Percentiles rank a stretch among this genome's conserved stretches.
phyloP scores from a whole-genome alignment of 2,888 invertebrate species.

The Seladonia tumulorum region DNA sequence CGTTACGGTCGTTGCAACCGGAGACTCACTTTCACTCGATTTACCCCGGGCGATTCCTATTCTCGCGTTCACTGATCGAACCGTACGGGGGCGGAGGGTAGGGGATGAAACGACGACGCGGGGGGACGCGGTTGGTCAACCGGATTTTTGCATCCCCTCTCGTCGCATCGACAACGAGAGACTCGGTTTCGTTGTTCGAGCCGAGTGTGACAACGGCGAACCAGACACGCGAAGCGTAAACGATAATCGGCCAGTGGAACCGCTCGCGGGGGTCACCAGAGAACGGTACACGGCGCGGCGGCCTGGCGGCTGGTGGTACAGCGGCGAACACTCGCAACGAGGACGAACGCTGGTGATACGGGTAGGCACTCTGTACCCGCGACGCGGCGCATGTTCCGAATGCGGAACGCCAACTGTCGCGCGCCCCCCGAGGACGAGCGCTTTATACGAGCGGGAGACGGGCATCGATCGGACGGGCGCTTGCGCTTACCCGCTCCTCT shows the following conservation, averaged over 20 bases:
- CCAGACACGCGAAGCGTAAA: neutral
- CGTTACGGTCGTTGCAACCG: neutral
- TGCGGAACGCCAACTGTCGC: conserved; percentile 82
- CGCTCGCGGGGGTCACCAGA: neutral
- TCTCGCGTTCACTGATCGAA: neutral
- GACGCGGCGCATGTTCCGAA: conserved; percentile 80
- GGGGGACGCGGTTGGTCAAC: neutral
- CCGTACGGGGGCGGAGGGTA: neutral
- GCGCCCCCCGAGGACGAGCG: conserved; percentile 81
- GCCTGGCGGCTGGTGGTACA: neutral
- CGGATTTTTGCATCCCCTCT: neutral
- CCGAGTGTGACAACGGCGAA: neutral
- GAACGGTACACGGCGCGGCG: neutral
- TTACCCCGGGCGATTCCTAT: neutral
- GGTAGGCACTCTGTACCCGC: conserved; percentile 57
- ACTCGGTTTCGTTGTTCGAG: neutral
- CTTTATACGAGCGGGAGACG: conserved; percentile 82
- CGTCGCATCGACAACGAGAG: neutral
- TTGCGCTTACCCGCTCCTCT: conserved; percentile 81
- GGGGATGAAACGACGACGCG: neutral
- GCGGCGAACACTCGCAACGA: conserved; percentile 19
- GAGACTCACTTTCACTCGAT: conserved; percentile 14
- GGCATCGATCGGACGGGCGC: conserved; percentile 83
- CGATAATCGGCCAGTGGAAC: neutral
- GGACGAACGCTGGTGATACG: conserved; percentile 25